A percentile compares a stretch with the other conserved stretches of the same genome.
phyloP scores from a whole-genome alignment of 2,797 vertebrate species.

The Adrianichthys oophorus region DNA sequence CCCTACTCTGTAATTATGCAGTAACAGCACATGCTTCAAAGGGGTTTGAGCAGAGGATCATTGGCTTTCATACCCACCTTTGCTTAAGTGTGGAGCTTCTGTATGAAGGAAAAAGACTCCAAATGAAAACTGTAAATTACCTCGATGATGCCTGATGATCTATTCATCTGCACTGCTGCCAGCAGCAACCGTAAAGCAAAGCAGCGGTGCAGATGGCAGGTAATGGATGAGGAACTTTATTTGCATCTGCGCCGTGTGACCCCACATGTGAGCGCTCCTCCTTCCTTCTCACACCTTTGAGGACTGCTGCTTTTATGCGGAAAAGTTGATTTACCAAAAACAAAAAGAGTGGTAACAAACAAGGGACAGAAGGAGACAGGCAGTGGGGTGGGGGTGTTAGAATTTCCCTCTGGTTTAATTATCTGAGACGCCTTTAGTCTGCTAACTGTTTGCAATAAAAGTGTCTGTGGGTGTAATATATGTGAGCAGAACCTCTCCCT shows the following conservation, averaged over 20 bases:
- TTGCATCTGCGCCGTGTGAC: constrained; percentile 40
- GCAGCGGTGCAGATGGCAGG: constrained; percentile 26
- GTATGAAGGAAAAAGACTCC: constrained; percentile 45
- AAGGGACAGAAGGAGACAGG: constrained; percentile 7
- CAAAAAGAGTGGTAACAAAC: constrained; percentile 24
- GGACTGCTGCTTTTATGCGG: constrained; percentile 48
- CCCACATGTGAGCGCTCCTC: constrained; percentile 17
- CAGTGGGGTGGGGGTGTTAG: constrained; percentile 25
- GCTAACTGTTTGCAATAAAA: constrained; percentile 59
- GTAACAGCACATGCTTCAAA: too few relatives aligned
- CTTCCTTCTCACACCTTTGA: constrained; percentile 8
- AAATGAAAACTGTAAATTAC: constrained; percentile 60
- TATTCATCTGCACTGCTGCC: constrained; percentile 10
- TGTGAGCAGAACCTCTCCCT: constrained; percentile 2
- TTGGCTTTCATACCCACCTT: too few relatives aligned
- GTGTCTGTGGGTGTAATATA: constrained; percentile 9
- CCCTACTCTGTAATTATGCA: too few relatives aligned
- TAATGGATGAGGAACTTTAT: constrained; percentile 42
- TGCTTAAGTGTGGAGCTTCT: constrained; percentile 12
- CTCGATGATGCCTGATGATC: constrained; percentile 22
- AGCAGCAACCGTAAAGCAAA: not conserved
- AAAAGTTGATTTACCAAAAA: constrained; percentile 50
- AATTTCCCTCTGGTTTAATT: constrained; percentile 79
- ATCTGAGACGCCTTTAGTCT: constrained; percentile 48
- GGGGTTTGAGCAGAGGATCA: too few relatives aligned